Evolutionary conservation across 2,888 invertebrate genomes (phyloP).

Genomic region (Polydrusus pterygomalis): DNA sequence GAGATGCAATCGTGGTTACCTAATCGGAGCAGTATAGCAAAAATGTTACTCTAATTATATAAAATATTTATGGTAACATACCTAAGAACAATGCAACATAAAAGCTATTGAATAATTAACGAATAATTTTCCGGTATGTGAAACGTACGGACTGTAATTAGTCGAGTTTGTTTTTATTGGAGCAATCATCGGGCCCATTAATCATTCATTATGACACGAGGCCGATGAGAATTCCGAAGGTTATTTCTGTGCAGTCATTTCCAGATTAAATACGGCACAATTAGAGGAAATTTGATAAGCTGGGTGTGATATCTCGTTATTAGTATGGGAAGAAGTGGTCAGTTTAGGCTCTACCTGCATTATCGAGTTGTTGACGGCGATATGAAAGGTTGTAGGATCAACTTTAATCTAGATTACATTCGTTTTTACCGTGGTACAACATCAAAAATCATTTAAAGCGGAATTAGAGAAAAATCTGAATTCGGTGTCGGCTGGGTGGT

Average conservation of each 20-base stretch:
- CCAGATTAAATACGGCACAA: slow-evolving; percentile 41
- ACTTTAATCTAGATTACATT: too few relatives aligned
- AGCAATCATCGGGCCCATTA: slow-evolving; percentile 53
- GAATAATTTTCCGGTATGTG: slow-evolving; percentile 42
- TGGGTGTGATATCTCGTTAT: slow-evolving; percentile 52
- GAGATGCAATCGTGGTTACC: too few relatives aligned
- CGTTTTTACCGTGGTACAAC: too few relatives aligned
- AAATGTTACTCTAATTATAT: background rate
- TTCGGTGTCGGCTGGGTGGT: too few relatives aligned
- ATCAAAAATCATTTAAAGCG: too few relatives aligned
- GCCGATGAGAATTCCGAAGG: slow-evolving; percentile 53
- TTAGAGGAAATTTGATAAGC: slow-evolving; percentile 54
- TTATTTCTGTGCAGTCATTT: slow-evolving; percentile 50
- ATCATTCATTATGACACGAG: slow-evolving; percentile 54
- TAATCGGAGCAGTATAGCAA: too few relatives aligned
- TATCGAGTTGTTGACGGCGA: background rate
- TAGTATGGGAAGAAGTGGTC: slow-evolving; percentile 24
- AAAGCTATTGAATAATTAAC: slow-evolving; percentile 20
- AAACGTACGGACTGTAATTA: slow-evolving; percentile 36
- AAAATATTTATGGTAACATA: background rate
- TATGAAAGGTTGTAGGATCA: too few relatives aligned
- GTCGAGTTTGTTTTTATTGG: slow-evolving; percentile 52
- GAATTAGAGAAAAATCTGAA: too few relatives aligned
- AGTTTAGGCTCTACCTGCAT: background rate
- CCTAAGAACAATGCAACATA: background rate